Percentiles rank a stretch among this genome's conserved stretches.
These are phyloP conservation scores for Rhopalosiphum padi DNA, from an alignment of 1,140 invertebrate genomes.

Conservation along the genomic window DNA sequence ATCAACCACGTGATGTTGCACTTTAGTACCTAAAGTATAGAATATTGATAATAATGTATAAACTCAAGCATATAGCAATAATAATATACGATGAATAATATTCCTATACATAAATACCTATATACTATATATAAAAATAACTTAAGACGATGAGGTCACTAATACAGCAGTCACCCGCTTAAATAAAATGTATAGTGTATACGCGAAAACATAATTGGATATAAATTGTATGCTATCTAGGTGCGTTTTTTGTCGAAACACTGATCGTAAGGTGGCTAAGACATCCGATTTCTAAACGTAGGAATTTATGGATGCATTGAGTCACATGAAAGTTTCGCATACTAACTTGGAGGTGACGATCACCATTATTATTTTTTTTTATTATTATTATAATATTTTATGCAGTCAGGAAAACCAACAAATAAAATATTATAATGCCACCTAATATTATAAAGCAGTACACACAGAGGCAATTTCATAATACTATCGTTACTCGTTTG, in stretches of 20 bases:
- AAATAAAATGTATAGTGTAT: neutral
- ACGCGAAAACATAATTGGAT: neutral
- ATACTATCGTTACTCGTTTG: neutral
- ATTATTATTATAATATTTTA: neutral
- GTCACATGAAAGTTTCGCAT: neutral
- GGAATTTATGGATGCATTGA: neutral
- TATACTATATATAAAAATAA: neutral
- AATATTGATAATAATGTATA: too few relatives aligned
- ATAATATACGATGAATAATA: too few relatives aligned
- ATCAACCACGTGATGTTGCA: neutral
- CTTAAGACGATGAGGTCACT: neutral
- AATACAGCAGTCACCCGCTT: too few relatives aligned
- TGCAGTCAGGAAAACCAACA: neutral
- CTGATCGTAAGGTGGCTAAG: neutral
- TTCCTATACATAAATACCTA: too few relatives aligned
- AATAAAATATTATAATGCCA: neutral
- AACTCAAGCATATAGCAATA: too few relatives aligned
- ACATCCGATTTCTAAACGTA: neutral
- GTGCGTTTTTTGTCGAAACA: neutral
- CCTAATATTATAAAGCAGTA: neutral
- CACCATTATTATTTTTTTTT: neutral
- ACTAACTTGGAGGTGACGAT: too few relatives aligned
- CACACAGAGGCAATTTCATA: slow-evolving; percentile 1
- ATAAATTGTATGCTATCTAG: neutral
- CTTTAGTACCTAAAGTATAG: too few relatives aligned